Base-by-base conservation (phyloP, 1,140 invertebrate genomes). In the Asobara japonica region DNA sequence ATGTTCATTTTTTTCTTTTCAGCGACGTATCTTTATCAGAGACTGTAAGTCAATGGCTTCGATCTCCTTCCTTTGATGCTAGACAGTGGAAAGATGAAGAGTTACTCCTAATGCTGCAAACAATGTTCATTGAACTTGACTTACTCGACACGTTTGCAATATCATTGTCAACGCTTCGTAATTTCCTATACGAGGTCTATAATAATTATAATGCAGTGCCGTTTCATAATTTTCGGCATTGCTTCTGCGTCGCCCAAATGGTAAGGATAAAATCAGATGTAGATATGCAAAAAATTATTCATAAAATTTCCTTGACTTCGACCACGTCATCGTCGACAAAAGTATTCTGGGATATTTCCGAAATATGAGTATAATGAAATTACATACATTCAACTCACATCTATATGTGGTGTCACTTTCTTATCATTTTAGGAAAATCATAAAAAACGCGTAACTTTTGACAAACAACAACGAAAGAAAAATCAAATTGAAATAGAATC, bases 201-300 rank as follows among this genome's bases (percentile, higher is more conserved):
- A 94, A 95, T 83, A 94, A 95, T 85, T 96, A 96, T 88, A 94
- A 95, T 84, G 94, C 95, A 85, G 94, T 95, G 80, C 95, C 95
- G 51, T 96, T 96, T 88, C 95, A 96, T 83, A 96, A 96, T 88
- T 96, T 96, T 86, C 90, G 94, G 60, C 95, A 96, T 82, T 95
- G 94, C 81, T 96, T 96, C 86, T 95, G 94, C 87, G 95, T 96
- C 60, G 92, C 94, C 45, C 95, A 96, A 89, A 96, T 96, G 95
- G 94, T 95, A 88, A 92, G 16, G 60, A 33, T 62, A 91, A 89
- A 30, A 16, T 38, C n/a, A 27, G 33, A 65, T 72, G 11, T 36
- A 36, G n/a, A n/a, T n/a, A n/a, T n/a, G n/a, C n/a, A n/a, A n/a
- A n/a, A n/a, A n/a, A n/a, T n/a, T n/a, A n/a, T n/a, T n/a, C n/a